Evolutionary conservation across 2,888 invertebrate genomes (phyloP).

Genomic region (Panzeria rudis): DNA sequence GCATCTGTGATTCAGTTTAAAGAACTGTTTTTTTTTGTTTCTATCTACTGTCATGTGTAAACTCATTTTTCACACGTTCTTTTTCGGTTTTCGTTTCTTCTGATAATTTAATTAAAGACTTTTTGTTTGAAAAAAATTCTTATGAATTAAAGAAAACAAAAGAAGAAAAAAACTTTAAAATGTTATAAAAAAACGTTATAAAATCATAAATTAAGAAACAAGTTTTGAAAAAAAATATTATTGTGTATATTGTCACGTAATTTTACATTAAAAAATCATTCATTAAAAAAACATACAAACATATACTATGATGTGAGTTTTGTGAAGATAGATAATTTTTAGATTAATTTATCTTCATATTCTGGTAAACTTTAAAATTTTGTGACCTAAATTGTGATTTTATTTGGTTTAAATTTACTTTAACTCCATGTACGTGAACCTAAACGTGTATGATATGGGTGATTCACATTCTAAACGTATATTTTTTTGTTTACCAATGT

Average conservation of each 20-base stretch:
- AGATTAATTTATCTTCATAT: neutral
- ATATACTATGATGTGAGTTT: neutral
- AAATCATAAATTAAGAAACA: conserved; percentile 15
- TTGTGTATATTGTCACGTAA: conserved; percentile 16
- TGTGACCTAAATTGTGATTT: neutral
- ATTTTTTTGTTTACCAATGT: too few relatives aligned
- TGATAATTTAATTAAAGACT: conserved; percentile 16
- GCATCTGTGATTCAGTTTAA: conserved; percentile 16
- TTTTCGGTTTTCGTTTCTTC: neutral
- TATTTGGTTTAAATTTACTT: neutral
- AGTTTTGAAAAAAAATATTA: neutral
- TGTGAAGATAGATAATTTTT: neutral
- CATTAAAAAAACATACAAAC: neutral
- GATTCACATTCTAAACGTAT: too few relatives aligned
- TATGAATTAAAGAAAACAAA: neutral
- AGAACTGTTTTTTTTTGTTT: neutral
- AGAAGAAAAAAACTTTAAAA: neutral
- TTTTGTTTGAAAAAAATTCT: conserved; percentile 10
- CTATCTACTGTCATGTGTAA: neutral
- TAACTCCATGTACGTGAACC: neutral
- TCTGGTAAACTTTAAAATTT: neutral
- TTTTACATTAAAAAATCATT: neutral
- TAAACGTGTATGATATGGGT: neutral
- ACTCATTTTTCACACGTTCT: conserved; percentile 19
- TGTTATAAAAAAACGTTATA: conserved; percentile 1